Evolutionary conservation across 2,888 invertebrate species (phyloP), one percentile per base, ranked within the genome.

Genomic region (Coleophora deauratella): DNA sequence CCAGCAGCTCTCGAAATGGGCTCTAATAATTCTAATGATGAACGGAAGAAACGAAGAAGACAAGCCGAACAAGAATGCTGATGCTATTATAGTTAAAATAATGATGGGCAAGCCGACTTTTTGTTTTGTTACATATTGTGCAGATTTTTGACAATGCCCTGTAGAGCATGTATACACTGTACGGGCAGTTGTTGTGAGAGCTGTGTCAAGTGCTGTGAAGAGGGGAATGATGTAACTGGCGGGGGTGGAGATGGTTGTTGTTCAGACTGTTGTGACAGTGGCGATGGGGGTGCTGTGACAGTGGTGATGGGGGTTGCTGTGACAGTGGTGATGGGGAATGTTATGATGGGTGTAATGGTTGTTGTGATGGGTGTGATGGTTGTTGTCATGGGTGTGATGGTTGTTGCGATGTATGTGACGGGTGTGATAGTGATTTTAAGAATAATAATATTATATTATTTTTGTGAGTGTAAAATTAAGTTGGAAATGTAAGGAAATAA

Each of bases 161-260:
- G 57, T 37, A 44, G 53, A 8, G 35, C 44, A 14, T 43, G 61
- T 1, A 46, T 47, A 9, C 46, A 50, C 2, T 63, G 62, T 37
- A 55, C 58, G 0, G 62, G 65, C 3, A 36, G 13, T 0, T 62
- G 58, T 41, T 64, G 57, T 27, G 56, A 62, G 1, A 42, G 45
- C 0, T 66, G 60, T 40, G 64, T 61, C 31, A 9, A n/a, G 2
- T n/a, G 31, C 9, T 9, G n/a, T 31, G 34, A 33, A 9, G 39
- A 32, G 1, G 34, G 34, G 3, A 12, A 14, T 14, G 33, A 21
- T 27, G 36, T n/a, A 12, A 15, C 13, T 15, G 32, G 31, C 10
- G 31, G 37, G 10, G 14, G n/a, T 31, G 31, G 9, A 3, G 38
- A 38, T 30, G 21, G n/a, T 34, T 34, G 34, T n/a, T 41, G 39